Evolutionary conservation across 2,113 vertebrate genomes (phyloP).

Genomic region (Pachycephala philippinensis): DNA sequence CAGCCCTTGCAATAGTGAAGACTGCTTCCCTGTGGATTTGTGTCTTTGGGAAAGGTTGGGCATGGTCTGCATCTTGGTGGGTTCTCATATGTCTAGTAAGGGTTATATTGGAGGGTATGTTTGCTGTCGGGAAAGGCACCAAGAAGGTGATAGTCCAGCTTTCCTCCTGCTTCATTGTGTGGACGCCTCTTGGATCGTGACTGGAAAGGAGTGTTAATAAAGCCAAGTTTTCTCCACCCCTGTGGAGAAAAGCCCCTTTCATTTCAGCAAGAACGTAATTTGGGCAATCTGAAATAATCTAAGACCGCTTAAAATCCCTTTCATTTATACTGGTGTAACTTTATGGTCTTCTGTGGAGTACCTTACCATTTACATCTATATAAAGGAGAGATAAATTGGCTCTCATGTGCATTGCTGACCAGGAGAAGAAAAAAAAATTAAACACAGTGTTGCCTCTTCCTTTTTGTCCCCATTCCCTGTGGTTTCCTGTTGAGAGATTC

Average conservation of each 20-base stretch:
- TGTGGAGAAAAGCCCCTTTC: neutral
- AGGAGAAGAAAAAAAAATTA: neutral
- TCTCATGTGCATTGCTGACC: neutral
- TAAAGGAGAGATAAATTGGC: neutral
- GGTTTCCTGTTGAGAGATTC: constrained; percentile 1
- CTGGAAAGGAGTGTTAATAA: neutral
- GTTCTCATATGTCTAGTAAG: neutral
- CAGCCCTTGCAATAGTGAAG: neutral
- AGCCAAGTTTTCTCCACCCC: neutral
- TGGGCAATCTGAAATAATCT: neutral
- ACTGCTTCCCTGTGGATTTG: neutral
- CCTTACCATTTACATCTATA: neutral
- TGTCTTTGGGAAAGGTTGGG: neutral
- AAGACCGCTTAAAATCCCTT: neutral
- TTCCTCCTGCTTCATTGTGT: neutral
- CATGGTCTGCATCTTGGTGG: neutral
- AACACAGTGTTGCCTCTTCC: neutral
- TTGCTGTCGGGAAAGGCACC: neutral
- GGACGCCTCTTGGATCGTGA: neutral
- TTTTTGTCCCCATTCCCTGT: neutral
- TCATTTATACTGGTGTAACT: neutral
- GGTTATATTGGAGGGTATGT: neutral
- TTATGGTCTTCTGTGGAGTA: neutral
- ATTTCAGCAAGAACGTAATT: neutral
- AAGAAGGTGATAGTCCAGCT: neutral